Base-by-base conservation (phyloP, 2,888 invertebrate species). In the Oligia strigilis region DNA sequence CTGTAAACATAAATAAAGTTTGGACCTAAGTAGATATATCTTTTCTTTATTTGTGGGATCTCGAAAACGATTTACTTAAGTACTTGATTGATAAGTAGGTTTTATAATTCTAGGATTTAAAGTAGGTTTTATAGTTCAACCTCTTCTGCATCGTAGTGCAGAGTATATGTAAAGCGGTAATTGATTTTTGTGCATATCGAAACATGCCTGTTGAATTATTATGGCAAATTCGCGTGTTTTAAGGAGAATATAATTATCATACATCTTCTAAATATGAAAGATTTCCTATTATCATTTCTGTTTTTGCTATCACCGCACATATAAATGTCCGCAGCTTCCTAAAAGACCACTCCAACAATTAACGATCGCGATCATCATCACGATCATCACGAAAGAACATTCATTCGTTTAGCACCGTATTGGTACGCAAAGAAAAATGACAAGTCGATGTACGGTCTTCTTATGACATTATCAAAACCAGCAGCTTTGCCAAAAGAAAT, bases 101-200 rank as follows among this genome's bases (percentile, higher is more conserved):
- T 69, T 29, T 11, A 46, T 29, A 29, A 52, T 36, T 52, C 4
- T 70, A 52, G 36, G 13, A 36, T 36, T 49, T 19, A 19, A 23
- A 71, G 36, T n/a, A 40, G 40, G 17, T 40, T 66, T 73, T 29
- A 36, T 17, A 69, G 9, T 43, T 52, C n/a, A 43, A 29, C 29
- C 17, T 46, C 43, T 71, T 36, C 36, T 52, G 23, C 36, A 36
- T 9, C 36, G 36, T 36, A 52, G 13, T 40, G 52, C 40, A n/a
- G 62, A 5, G 11, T 52, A n/a, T 9, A 74, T 62, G 52, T 72
- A 52, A 72, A 43, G 40, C 4, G 9, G 11, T 66, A 73, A 82
- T 62, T 29, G 23, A 55, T 70, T 49, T 58, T 64, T 64, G 11
- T 46, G 46, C 62, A 36, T 58, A 60, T 17, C 40, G 13, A 62